Conservation (phyloP, 1,140 invertebrate genomes). For the Scylla paramamosain region DNA sequence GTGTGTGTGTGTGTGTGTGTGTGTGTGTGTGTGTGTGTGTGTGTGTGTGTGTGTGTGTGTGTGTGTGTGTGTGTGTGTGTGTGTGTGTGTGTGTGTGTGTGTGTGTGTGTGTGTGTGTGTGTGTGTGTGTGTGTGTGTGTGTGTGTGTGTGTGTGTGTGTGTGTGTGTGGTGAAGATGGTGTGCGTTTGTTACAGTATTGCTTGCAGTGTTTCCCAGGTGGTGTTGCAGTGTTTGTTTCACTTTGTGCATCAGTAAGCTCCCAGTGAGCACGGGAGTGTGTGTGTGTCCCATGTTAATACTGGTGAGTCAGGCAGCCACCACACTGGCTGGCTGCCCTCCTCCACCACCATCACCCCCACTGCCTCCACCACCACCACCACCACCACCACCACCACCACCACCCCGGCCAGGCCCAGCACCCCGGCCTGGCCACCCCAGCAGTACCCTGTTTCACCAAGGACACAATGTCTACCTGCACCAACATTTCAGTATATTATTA, state of each 20-base stretch:
- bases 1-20: conserved; percentile 11
- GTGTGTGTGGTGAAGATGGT: too few relatives aligned
- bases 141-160: too few relatives aligned
- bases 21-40: not conserved
- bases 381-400: not conserved
- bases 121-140: too few relatives aligned
- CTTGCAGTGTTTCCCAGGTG: too few relatives aligned
- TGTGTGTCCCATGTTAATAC: conserved; percentile 6
- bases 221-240: too few relatives aligned
- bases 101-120: too few relatives aligned
- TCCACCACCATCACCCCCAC: too few relatives aligned
- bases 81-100: too few relatives aligned
- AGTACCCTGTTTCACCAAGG: conserved; percentile 63
- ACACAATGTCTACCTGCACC: conserved; percentile 60
- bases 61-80: too few relatives aligned
- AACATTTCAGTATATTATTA: conserved; percentile 49
- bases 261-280: not conserved
- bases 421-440: not conserved
- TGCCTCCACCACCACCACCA: not conserved
- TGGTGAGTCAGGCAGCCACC: not conserved
- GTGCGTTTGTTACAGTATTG: too few relatives aligned
- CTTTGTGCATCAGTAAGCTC: too few relatives aligned
- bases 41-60: too few relatives aligned
- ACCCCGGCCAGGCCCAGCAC: not conserved
- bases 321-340: not conserved